These are phyloP conservation scores for Camponotus vicinus DNA, from an alignment of 1,140 invertebrate genomes.

Conservation along the genomic window DNA sequence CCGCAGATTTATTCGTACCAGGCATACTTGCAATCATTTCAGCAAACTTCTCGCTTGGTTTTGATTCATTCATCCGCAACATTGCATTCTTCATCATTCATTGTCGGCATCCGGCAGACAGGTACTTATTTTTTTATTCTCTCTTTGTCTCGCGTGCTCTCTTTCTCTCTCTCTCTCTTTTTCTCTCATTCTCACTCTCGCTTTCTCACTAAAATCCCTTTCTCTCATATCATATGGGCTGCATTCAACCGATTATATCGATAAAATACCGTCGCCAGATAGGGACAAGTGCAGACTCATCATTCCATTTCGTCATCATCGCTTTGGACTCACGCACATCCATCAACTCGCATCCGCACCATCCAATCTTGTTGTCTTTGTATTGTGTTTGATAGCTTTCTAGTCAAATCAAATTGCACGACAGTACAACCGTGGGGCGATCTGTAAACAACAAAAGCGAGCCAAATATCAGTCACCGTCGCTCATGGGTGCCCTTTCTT, in stretches of 20 bases:
- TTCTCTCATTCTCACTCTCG: conserved; percentile 3
- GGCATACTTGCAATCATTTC: conserved; percentile 73
- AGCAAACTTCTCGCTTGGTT: conserved; percentile 62
- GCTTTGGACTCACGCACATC: conserved; percentile 85
- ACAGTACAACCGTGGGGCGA: conserved; percentile 85
- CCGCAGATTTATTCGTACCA: conserved; percentile 69
- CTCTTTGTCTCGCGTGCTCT: conserved; percentile 49
- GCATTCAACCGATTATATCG: conserved; percentile 66
- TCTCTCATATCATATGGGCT: conserved; percentile 63
- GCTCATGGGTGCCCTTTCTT: conserved; percentile 56
- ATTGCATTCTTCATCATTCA: conserved; percentile 78
- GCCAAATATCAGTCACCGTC: conserved; percentile 82
- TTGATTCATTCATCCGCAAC: conserved; percentile 78
- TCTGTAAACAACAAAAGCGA: conserved; percentile 86
- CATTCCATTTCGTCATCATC: conserved; percentile 80
- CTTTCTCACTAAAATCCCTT: conserved; percentile 53
- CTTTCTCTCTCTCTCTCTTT: conserved; percentile 18
- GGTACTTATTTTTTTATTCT: conserved; percentile 66
- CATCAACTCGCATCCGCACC: conserved; percentile 85
- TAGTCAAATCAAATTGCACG: conserved; percentile 86
- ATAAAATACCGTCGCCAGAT: conserved; percentile 76
- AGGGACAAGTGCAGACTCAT: conserved; percentile 82
- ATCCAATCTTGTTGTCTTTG: conserved; percentile 86
- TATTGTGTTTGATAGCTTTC: conserved; percentile 86
- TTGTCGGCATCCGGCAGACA: conserved; percentile 73